Evolutionary conservation across 1,140 invertebrate species (phyloP), one percentile per base, ranked within the genome.

Genomic region (Cherax quadricarinatus): DNA sequence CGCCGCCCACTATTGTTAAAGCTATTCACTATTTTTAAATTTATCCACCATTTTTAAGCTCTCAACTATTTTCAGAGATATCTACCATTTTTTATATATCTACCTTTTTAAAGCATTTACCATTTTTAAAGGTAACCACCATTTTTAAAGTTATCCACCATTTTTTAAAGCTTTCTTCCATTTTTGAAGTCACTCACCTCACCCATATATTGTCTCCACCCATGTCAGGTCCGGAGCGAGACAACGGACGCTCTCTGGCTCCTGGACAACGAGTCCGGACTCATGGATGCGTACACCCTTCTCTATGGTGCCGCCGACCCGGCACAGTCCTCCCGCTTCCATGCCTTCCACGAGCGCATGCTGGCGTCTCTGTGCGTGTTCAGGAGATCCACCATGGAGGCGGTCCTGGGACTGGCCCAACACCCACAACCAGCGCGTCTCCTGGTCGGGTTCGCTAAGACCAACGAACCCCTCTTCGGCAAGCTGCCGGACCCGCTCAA

Each of bases 201-300:
- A 70, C 66, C 21, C 9, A 60, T 10, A 70, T 18, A 16, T 70
- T 18, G 21, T 18, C 80, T 53, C 0, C 24, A 12, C 48, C 79
- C 41, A 3, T 16, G 3, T 0, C 60, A 89, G 88, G 88, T 89
- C 2, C 94, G 94, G 79, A 94, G 94, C 6, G 93, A 93, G 70
- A 92, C 91, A 51, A 94, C 94, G 1, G 93, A 93, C 3, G 95
- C 94, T 60, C 89, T 95, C 3, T 95, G 95, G 95, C 93, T 95
- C 10, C 95, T 95, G 41, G 95, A 95, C 94, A 95, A 95, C 88
- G 95, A 95, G 87, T 95, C 95, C 86, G 95, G 95, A 5, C 93
- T 95, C 10, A 83, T 95, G 51, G 95, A 95, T 92, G 95, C 94
- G 6, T 95, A 95, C 83, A 94, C 94, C 12, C 88, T 95, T 2